Evolutionary conservation across 2,797 vertebrate genomes (phyloP).

Genomic region (Huso huso): DNA sequence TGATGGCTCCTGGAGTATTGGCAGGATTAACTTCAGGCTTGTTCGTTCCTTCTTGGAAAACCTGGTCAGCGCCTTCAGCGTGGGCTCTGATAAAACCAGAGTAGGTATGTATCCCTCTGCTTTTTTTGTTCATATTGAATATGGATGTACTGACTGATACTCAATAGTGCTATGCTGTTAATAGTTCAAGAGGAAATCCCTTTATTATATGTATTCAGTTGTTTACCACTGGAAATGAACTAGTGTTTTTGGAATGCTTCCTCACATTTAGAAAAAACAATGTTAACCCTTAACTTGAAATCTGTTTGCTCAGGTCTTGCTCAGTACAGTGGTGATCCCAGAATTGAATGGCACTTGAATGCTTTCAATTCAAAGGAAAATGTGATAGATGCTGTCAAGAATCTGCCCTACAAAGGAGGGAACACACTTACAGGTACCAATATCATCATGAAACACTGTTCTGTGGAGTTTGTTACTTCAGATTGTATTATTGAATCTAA

Average conservation of each 20-base stretch:
- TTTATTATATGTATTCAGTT: no score
- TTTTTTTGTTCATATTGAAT: no score
- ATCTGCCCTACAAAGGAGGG: conserved; percentile 92
- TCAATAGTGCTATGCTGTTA: no score
- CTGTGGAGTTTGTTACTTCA: neutral
- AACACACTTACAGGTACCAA: conserved; percentile 82
- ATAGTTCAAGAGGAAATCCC: no score
- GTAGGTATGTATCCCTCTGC: conserved; percentile 63
- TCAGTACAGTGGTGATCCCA: conserved; percentile 93
- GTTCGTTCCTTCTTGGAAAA: conserved; percentile 92
- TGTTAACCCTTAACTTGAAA: neutral
- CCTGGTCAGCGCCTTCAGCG: conserved; percentile 84
- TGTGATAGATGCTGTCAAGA: conserved; percentile 87
- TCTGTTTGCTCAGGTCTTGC: conserved; percentile 69
- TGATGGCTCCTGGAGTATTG: conserved; percentile 97
- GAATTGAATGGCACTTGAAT: conserved; percentile 94
- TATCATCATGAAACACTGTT: conserved; percentile 30
- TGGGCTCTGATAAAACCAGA: conserved; percentile 82
- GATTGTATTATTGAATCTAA: neutral
- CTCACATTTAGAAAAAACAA: no score
- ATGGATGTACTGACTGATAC: no score
- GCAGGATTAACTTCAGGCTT: conserved; percentile 89
- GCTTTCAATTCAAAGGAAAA: conserved; percentile 77
- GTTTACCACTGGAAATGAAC: no score
- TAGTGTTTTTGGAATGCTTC: no score